These are phyloP conservation scores for Stegodyphus dumicola DNA, from an alignment of 1,140 invertebrate species.

Conservation along the genomic window DNA sequence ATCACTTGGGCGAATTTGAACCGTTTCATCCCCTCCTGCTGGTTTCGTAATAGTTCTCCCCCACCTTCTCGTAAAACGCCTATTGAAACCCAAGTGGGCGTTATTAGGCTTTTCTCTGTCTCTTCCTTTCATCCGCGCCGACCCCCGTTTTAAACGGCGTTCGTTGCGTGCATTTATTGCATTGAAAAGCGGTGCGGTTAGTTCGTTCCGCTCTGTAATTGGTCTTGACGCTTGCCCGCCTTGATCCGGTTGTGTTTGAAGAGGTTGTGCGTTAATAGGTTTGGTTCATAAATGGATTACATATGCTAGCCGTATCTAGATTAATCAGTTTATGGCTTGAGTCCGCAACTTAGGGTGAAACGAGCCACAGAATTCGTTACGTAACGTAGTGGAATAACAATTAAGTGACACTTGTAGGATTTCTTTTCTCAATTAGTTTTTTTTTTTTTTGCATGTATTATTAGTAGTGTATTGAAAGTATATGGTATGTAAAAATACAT, in stretches of 20 bases:
- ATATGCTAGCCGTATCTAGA: not conserved
- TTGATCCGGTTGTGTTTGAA: not conserved
- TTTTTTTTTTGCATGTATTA: too few species aligned
- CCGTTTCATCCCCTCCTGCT: not conserved
- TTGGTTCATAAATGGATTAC: not conserved
- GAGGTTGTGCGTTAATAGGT: not conserved
- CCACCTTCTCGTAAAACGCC: not conserved
- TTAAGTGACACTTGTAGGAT: too few species aligned
- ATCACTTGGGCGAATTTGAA: not conserved
- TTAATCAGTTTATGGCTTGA: not conserved
- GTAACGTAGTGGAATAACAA: too few species aligned
- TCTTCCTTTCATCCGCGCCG: not conserved
- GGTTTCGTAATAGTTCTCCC: not conserved
- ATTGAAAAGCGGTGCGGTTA: not conserved
- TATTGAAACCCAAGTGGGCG: conserved; percentile 5
- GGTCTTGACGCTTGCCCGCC: not conserved
- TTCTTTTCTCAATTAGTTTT: too few species aligned
- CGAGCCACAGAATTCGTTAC: too few species aligned
- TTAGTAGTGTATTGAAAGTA: too few species aligned
- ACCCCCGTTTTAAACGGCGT: not conserved
- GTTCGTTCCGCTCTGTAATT: not conserved
- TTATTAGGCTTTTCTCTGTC: not conserved
- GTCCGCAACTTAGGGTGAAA: too few species aligned
- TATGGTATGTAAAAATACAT: too few species aligned
- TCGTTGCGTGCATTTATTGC: not conserved